Base-by-base conservation (phyloP, 2,888 invertebrate genomes). In the Zele albiditarsus region DNA sequence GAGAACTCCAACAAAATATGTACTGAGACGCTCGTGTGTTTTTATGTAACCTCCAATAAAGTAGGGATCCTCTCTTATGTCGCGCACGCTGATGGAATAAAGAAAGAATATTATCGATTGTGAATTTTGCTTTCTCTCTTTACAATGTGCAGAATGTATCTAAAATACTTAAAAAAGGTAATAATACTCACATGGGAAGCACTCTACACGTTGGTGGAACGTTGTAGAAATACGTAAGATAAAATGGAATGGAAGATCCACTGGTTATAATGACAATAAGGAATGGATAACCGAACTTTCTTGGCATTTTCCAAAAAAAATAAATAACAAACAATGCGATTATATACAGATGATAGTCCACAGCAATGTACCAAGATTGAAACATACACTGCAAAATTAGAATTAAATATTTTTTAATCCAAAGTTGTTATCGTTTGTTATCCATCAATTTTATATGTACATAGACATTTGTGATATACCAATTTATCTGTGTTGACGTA, bases 361-460 rank as follows among this genome's bases (percentile, higher is more conserved):
- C 93, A 8, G 91, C 89, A 72, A 94, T 89, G 82, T 94, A 94
- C 94, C 94, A 94, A 0, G 94, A 93, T 87, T 94, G 94, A 88
- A 94, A 94, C 93, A 94, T 94, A 80, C 94, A 94, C 93, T 93
- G 90, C 72, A 91, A 90, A 31, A 70, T 69, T 31, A 8, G 4
- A 4, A 31, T 12, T 38, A 38, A 12, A n/a, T 38, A 20, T 42
- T 62, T 23, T 8, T 20, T 16, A 23, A 20, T 28, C 1, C 8
- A 68, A 33, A 3, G 20, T 28, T 5, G n/a, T n/a, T 27, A 16
- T 33, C 0, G 20, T 23, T 6, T 28, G 42, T 5, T 62, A 67
- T 60, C n/a, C 4, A 2, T 3, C 33, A 14, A 53, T 20, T 20
- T 20, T 16, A 3, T 94, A 16, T 94, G 89, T 5, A 95, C 88